Conservation (phyloP, 2,113 vertebrate species). For the Centrocercus urophasianus region DNA sequence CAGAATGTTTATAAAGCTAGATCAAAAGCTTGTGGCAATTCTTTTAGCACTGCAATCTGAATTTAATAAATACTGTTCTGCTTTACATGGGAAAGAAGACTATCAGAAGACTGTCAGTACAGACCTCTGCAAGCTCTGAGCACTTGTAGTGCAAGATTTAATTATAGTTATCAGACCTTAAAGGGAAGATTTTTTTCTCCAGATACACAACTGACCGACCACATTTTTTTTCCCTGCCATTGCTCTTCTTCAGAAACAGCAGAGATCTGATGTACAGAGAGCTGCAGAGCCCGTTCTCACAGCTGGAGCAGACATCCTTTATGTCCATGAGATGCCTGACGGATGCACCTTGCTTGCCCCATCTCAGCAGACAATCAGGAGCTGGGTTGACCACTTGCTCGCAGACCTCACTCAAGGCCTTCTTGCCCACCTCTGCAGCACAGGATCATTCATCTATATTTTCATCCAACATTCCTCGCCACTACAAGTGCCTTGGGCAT, state of each 20-base stretch:
- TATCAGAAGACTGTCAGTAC: background rate
- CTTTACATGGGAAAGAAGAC: background rate
- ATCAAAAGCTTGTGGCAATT: background rate
- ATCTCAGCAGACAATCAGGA: rapidly evolving
- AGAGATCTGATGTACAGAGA: rapidly evolving
- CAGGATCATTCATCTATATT: background rate
- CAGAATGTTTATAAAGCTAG: background rate
- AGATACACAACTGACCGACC: background rate
- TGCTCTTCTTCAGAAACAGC: background rate
- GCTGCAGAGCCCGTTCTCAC: background rate
- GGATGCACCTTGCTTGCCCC: background rate
- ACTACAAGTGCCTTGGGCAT: conserved; percentile 7
- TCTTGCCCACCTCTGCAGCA: background rate
- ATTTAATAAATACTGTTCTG: background rate
- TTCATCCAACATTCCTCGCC: background rate
- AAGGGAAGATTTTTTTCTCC: background rate
- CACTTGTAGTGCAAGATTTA: background rate
- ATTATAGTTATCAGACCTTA: background rate
- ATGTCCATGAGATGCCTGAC: background rate
- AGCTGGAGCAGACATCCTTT: background rate
- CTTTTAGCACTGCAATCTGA: background rate
- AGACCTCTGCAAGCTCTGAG: background rate
- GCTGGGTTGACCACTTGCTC: background rate
- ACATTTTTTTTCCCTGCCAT: background rate
- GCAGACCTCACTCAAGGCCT: background rate